These are phyloP conservation scores for Rhabdomys pumilio DNA, from an alignment of 2,797 vertebrate species.

Conservation along the genomic window DNA sequence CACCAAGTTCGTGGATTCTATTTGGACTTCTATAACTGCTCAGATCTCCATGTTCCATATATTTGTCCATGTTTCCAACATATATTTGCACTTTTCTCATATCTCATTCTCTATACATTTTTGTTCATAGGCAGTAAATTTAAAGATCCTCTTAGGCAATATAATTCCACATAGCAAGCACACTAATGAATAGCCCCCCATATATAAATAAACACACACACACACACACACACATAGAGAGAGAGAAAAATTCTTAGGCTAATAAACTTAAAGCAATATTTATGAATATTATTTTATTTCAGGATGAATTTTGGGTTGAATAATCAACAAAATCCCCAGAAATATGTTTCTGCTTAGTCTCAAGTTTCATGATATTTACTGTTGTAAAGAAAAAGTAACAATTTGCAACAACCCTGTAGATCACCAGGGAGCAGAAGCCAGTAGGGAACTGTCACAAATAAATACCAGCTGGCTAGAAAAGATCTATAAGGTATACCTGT, in stretches of 20 bases:
- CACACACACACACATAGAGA: no score
- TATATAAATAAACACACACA: not conserved
- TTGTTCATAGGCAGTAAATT: conserved; percentile 37
- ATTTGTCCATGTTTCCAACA: conserved; percentile 39
- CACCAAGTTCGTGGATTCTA: conserved; percentile 74
- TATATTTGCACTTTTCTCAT: conserved; percentile 55
- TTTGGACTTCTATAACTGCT: conserved; percentile 36
- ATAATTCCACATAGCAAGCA: conserved; percentile 34
- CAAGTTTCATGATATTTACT: conserved; percentile 54
- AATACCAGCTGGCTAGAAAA: conserved; percentile 68
- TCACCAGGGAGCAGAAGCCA: conserved; percentile 61
- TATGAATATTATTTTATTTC: conserved; percentile 58
- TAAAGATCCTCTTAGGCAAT: conserved; percentile 58
- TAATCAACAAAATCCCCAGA: conserved; percentile 31
- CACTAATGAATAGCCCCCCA: not conserved
- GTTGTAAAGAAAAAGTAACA: conserved; percentile 63
- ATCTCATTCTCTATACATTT: conserved; percentile 44
- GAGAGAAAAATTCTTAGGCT: conserved; percentile 12
- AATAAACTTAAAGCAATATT: conserved; percentile 59
- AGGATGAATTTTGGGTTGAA: conserved; percentile 51
- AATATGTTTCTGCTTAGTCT: conserved; percentile 45
- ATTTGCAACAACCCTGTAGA: conserved; percentile 53
- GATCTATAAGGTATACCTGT: conserved; percentile 75
- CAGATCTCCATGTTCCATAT: conserved; percentile 4
- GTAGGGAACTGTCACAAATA: conserved; percentile 73